Percentiles rank a stretch among this genome's conserved stretches.
Evolutionary conservation across 1,140 invertebrate genomes (phyloP).

Genomic region (Nephila pilipes): DNA sequence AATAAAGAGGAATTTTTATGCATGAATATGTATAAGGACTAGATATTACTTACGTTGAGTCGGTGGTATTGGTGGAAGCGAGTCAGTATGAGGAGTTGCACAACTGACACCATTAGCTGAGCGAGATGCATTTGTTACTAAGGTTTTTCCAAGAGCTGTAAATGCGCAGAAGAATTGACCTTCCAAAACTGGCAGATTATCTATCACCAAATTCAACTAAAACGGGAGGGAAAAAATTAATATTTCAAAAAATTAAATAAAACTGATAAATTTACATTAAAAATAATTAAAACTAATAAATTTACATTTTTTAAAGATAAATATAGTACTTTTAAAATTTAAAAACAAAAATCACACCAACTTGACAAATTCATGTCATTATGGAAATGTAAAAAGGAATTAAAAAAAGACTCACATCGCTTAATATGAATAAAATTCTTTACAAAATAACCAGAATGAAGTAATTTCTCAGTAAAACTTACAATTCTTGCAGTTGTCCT

Average conservation of each 20-base stretch:
- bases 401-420: background rate
- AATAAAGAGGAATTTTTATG: too few species aligned
- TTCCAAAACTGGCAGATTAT: slow-evolving; percentile 93
- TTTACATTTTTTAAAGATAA: too few species aligned
- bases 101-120: slow-evolving; percentile 95
- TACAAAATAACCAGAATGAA: background rate
- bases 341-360: too few species aligned
- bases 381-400: background rate
- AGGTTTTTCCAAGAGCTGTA: slow-evolving; percentile 92
- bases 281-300: too few species aligned
- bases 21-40: background rate
- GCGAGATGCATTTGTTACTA: slow-evolving; percentile 93
- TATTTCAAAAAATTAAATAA: background rate
- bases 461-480: slow-evolving; percentile 77
- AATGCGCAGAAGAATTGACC: slow-evolving; percentile 96
- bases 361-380: too few species aligned
- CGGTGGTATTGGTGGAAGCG: slow-evolving; percentile 91
- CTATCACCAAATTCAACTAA: slow-evolving; percentile 92
- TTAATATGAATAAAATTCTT: too few species aligned
- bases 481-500: slow-evolving; percentile 94
- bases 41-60: slow-evolving; percentile 88
- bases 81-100: slow-evolving; percentile 95
- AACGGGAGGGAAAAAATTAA: background rate
- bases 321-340: too few species aligned
- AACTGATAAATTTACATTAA: too few species aligned